A percentile compares a stretch with the other conserved stretches of the same genome.
phyloP scores from a whole-genome alignment of 2,888 invertebrate genomes.

The Laothoe populi region DNA sequence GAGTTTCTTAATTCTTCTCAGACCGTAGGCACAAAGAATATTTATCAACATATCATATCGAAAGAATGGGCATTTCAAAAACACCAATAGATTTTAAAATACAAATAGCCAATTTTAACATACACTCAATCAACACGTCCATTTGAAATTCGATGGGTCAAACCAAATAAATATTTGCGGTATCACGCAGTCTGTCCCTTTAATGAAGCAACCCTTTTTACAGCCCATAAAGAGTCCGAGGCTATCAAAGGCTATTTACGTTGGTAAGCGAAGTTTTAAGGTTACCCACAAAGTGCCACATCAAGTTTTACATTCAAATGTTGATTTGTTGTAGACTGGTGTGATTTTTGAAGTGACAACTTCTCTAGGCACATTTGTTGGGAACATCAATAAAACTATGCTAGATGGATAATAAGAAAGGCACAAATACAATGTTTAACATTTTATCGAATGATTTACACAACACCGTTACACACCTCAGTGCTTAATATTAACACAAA shows the following conservation, averaged over 20 bases:
- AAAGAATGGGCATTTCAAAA: no score
- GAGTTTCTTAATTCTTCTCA: no score
- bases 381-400: no score
- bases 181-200: slow-evolving; percentile 46
- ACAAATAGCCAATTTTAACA: not conserved
- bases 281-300: slow-evolving; percentile 3
- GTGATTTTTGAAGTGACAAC: not conserved
- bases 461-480: no score
- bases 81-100: no score
- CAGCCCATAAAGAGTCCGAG: slow-evolving; percentile 56
- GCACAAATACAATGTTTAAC: no score
- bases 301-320: not conserved
- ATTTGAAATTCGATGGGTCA: slow-evolving; percentile 18
- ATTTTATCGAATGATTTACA: no score
- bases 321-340: not conserved
- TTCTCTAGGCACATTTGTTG: no score
- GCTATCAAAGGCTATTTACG: slow-evolving; percentile 41
- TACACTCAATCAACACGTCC: slow-evolving; percentile 1
- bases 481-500: no score
- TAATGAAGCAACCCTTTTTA: slow-evolving; percentile 70
- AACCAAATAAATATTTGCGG: slow-evolving; percentile 50
- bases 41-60: no score
- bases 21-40: no score
- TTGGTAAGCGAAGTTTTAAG: slow-evolving; percentile 31
- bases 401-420: no score